Percentiles rank a stretch among this genome's conserved stretches.
Conservation (phyloP, 2,797 vertebrate genomes). For the Sparidentex hasta region DNA sequence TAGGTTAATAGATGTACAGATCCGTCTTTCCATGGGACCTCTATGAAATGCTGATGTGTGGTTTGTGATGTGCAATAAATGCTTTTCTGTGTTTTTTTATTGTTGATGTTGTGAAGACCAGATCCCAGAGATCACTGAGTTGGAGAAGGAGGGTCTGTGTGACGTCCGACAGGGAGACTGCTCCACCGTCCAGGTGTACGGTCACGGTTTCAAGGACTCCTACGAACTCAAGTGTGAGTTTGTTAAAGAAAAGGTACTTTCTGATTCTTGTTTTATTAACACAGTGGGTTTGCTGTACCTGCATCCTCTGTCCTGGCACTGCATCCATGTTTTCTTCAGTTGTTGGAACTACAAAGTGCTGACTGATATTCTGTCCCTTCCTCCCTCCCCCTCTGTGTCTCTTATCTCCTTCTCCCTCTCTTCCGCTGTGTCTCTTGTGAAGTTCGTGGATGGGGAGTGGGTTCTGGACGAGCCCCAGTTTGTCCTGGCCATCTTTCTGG, state of each 20-base stretch:
- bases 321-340: no score
- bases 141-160: slow-evolving; percentile 91
- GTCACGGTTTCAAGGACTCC: slow-evolving; percentile 89
- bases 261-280: background rate
- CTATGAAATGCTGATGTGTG: background rate
- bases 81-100: slow-evolving; percentile 40
- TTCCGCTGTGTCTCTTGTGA: slow-evolving; percentile 26
- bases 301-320: no score
- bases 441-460: slow-evolving; percentile 88
- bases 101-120: slow-evolving; percentile 85
- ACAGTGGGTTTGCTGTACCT: background rate
- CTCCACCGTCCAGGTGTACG: slow-evolving; percentile 84
- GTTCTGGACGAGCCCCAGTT: slow-evolving; percentile 83
- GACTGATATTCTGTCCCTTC: background rate
- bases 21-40: background rate
- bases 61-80: background rate
- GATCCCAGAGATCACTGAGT: slow-evolving; percentile 89
- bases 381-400: background rate
- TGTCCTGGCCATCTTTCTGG: slow-evolving; percentile 83
- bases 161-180: slow-evolving; percentile 87
- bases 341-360: no score
- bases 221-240: slow-evolving; percentile 92
- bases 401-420: slow-evolving; percentile 12
- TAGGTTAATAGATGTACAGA: no score
- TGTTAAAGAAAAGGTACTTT: slow-evolving; percentile 90